A percentile compares a stretch with the other conserved stretches of the same genome.
Evolutionary conservation across 2,113 vertebrate genomes (phyloP).

Genomic region (Pelecanoides urinatrix): DNA sequence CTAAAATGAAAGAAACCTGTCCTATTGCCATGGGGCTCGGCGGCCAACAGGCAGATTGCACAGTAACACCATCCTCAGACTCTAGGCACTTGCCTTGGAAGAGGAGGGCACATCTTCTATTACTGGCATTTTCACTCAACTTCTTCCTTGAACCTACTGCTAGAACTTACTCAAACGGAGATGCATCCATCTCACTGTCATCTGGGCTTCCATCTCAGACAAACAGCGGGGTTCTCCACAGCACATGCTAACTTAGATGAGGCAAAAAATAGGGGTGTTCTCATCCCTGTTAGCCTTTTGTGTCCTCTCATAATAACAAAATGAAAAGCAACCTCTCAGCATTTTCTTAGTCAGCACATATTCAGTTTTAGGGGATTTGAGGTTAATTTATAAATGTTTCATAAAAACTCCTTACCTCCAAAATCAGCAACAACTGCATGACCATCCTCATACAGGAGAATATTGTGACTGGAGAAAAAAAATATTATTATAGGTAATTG

Average conservation of each 20-base stretch:
- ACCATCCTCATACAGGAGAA: constrained; percentile 93
- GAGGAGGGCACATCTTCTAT: background rate
- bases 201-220: background rate
- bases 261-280: background rate
- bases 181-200: background rate
- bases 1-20: background rate
- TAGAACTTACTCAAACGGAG: too few species aligned
- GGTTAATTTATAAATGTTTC: background rate
- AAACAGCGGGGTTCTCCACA: background rate
- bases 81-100: background rate
- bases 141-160: background rate
- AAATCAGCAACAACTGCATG: constrained; percentile 96
- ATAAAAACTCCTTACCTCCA: constrained; percentile 78
- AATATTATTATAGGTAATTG: background rate
- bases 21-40: background rate
- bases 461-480: constrained; percentile 83
- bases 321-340: background rate
- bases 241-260: background rate
- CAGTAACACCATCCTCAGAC: background rate
- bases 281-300: background rate
- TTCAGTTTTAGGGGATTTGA: background rate
- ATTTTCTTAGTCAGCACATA: background rate
- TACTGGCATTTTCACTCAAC: background rate
- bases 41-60: background rate
- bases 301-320: background rate